Percentiles rank a stretch among this genome's conserved stretches.
These are phyloP conservation scores for Drosophila demipolita DNA, from an alignment of 2,888 invertebrate species.

Conservation along the genomic window DNA sequence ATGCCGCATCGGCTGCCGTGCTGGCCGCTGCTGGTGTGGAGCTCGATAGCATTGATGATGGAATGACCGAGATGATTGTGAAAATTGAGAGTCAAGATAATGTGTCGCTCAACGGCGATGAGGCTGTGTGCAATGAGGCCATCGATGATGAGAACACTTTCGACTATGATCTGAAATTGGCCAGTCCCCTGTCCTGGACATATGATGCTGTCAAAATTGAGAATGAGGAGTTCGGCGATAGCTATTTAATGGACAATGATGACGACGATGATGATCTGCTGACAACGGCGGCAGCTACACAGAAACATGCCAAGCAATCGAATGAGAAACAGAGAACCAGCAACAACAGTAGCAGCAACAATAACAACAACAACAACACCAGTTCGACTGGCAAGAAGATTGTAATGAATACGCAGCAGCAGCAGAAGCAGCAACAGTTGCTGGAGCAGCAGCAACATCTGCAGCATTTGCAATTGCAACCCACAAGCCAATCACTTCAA, in stretches of 20 bases:
- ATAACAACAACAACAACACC: neutral
- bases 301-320: constrained; percentile 78
- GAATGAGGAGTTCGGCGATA: constrained; percentile 84
- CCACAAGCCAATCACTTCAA: constrained; percentile 79
- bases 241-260: constrained; percentile 79
- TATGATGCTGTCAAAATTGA: constrained; percentile 84
- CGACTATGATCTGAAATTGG: constrained; percentile 84
- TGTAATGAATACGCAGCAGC: constrained; percentile 60
- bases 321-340: constrained; percentile 55
- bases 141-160: constrained; percentile 77
- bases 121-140: constrained; percentile 75
- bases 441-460: constrained; percentile 81
- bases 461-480: constrained; percentile 79
- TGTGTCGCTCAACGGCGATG: constrained; percentile 76
- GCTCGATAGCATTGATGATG: constrained; percentile 81
- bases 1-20: constrained; percentile 77
- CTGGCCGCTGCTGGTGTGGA: constrained; percentile 82
- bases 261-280: constrained; percentile 82
- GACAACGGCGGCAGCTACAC: constrained; percentile 77
- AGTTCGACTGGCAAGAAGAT: constrained; percentile 45
- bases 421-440: constrained; percentile 73
- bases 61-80: constrained; percentile 83
- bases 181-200: constrained; percentile 85
- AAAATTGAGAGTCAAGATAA: constrained; percentile 82
- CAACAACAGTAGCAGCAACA: constrained; percentile 62